Percentiles rank a stretch among this genome's conserved stretches.
phyloP scores from a whole-genome alignment of 2,888 invertebrate species.

The Scelioninae gen. 2 region DNA sequence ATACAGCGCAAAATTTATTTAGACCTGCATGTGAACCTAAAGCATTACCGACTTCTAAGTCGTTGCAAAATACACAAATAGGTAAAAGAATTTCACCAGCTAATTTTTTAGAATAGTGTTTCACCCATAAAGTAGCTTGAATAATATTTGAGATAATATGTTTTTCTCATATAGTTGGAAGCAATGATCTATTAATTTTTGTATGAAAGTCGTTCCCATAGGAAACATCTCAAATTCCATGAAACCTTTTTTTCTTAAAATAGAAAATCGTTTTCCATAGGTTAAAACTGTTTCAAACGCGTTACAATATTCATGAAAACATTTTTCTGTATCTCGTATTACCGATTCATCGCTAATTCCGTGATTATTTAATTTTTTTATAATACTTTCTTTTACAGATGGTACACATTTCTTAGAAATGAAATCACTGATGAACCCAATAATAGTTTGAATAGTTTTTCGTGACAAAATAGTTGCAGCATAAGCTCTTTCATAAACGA shows the following conservation, averaged over 20 bases:
- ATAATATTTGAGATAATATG: conserved; percentile 3
- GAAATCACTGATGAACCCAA: conserved; percentile 9
- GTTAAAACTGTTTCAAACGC: conserved; percentile 8
- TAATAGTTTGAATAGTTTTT: conserved; percentile 4
- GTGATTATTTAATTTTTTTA: conserved; percentile 10
- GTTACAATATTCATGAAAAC: conserved; percentile 9
- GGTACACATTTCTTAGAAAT: conserved; percentile 1
- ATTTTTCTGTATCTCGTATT: conserved; percentile 9
- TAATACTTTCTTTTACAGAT: conserved; percentile 9
- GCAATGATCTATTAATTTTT: too few species aligned
- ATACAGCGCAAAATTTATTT: conserved; percentile 8
- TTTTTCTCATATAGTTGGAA: too few species aligned
- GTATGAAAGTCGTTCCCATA: conserved; percentile 5
- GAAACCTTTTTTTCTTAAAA: conserved; percentile 10
- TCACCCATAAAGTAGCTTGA: conserved; percentile 1
- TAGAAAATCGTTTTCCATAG: conserved; percentile 17
- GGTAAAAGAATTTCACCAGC: neutral
- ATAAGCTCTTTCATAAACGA: conserved; percentile 20
- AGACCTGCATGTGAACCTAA: conserved; percentile 11
- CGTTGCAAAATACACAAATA: conserved; percentile 3
- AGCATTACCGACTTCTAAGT: conserved; percentile 7
- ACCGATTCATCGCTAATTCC: neutral
- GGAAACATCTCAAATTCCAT: conserved; percentile 20
- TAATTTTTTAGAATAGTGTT: neutral
- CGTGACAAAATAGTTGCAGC: conserved; percentile 10